A percentile compares a stretch with the other conserved stretches of the same genome.
Evolutionary conservation across 2,113 vertebrate species (phyloP).

Genomic region (Amia ocellicauda): DNA sequence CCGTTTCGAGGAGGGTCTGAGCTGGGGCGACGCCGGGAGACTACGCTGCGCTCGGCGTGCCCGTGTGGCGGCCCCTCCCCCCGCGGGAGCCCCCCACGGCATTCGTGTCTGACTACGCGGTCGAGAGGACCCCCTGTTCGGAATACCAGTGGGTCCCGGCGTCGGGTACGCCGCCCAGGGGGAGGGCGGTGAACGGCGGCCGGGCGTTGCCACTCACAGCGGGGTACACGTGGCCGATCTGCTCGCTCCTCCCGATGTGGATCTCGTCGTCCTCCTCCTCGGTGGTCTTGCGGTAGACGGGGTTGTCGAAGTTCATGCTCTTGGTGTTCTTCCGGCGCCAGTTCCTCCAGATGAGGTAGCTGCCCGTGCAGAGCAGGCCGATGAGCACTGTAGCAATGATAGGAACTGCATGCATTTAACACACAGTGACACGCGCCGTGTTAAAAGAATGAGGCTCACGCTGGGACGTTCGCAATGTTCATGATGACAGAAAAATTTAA

Average conservation of each 20-base stretch:
- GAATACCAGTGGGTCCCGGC: constrained; percentile 72
- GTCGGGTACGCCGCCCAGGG: constrained; percentile 65
- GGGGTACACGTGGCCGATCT: constrained; percentile 94
- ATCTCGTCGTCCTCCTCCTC: constrained; percentile 95
- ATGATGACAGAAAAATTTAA: not conserved
- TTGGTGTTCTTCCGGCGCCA: constrained; percentile 97
- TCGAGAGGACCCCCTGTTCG: constrained; percentile 59
- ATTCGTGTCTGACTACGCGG: constrained; percentile 50
- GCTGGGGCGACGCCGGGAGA: constrained; percentile 19
- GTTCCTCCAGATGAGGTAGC: constrained; percentile 97
- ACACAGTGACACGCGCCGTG: constrained; percentile 70
- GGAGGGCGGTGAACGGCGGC: constrained; percentile 67
- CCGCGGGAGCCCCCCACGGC: not conserved
- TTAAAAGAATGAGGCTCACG: constrained; percentile 72
- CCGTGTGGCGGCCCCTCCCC: constrained; percentile 34
- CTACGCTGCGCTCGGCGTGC: constrained; percentile 1
- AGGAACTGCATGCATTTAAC: constrained; percentile 77
- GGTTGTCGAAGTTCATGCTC: constrained; percentile 99
- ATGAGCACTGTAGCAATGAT: constrained; percentile 85
- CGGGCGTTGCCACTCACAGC: constrained; percentile 81
- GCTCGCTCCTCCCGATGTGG: constrained; percentile 87
- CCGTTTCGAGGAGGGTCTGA: constrained; percentile 25
- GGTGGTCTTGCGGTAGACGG: constrained; percentile 95
- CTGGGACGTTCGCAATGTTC: constrained; percentile 52
- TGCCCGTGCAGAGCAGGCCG: constrained; percentile 82